phyloP scores from a whole-genome alignment of 2,888 invertebrate genomes.

The Chirona hameri region DNA sequence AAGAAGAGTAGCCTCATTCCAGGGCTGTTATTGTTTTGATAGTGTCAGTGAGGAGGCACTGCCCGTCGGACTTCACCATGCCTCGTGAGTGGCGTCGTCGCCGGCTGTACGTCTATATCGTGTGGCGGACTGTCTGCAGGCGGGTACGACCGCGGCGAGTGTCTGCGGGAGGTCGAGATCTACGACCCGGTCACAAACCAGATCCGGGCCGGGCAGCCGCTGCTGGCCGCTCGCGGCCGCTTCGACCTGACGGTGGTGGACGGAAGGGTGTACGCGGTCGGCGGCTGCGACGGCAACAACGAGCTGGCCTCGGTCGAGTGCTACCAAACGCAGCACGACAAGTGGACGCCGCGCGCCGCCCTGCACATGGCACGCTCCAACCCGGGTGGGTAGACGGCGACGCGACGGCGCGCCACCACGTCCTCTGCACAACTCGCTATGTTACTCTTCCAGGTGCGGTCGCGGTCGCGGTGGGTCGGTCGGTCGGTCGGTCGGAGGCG shows the following conservation, averaged over 20 bases:
- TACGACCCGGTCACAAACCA: constrained; percentile 66
- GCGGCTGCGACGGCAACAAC: constrained; percentile 76
- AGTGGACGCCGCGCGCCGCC: constrained; percentile 55
- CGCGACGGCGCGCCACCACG: no score
- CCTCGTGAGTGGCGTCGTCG: no score
- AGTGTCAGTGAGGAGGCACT: no score
- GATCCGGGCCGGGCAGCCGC: constrained; percentile 65
- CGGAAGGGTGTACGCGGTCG: constrained; percentile 69
- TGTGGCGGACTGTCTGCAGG: constrained; percentile 49
- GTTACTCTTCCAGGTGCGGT: background rate
- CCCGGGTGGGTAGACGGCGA: constrained; percentile 51
- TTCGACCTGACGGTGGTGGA: constrained; percentile 69
- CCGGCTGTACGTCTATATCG: no score
- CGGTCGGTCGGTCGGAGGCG: background rate
- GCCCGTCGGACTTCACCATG: no score
- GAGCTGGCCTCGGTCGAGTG: constrained; percentile 71
- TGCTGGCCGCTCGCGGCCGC: constrained; percentile 72
- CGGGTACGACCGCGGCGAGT: constrained; percentile 80
- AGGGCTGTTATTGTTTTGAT: no score
- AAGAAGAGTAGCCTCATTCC: no score
- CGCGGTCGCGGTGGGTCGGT: background rate
- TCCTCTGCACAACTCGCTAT: background rate
- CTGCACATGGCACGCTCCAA: constrained; percentile 64
- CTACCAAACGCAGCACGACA: constrained; percentile 51
- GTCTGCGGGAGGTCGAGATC: constrained; percentile 68